Evolutionary conservation across 2,888 invertebrate genomes (phyloP).

Genomic region (Lithophane leautieri): DNA sequence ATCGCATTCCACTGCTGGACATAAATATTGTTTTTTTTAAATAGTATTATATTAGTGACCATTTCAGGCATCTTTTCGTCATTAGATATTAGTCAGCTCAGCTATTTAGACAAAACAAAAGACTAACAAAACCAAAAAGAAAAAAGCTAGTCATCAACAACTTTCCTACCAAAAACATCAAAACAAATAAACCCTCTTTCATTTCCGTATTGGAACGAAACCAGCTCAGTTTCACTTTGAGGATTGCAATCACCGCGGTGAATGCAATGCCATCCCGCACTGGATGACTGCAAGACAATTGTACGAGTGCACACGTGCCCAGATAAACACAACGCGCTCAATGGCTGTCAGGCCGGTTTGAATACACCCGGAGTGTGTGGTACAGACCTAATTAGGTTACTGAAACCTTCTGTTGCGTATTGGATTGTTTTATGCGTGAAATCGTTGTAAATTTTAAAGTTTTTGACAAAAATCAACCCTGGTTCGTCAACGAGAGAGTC

Average conservation of each 20-base stretch:
- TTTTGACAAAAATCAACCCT: too few species aligned
- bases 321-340: conserved; percentile 71
- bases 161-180: conserved; percentile 3
- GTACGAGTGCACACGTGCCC: conserved; percentile 69
- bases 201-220: conserved; percentile 34
- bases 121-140: not conserved
- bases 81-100: too few species aligned
- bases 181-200: conserved; percentile 16
- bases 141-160: too few species aligned
- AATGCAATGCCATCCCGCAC: conserved; percentile 54
- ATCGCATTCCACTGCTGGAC: too few species aligned
- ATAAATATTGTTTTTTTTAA: too few species aligned
- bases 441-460: too few species aligned
- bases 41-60: too few species aligned
- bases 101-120: not conserved
- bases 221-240: conserved; percentile 50
- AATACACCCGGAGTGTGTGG: conserved; percentile 50
- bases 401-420: conserved; percentile 26
- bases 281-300: conserved; percentile 57
- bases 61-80: too few species aligned
- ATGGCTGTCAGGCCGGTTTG: conserved; percentile 68
- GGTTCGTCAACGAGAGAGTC: too few species aligned
- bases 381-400: conserved; percentile 68
- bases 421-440: not conserved
- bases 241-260: conserved; percentile 63